Base-by-base conservation (phyloP, 2,113 vertebrate species). In the Talpa occidentalis region DNA sequence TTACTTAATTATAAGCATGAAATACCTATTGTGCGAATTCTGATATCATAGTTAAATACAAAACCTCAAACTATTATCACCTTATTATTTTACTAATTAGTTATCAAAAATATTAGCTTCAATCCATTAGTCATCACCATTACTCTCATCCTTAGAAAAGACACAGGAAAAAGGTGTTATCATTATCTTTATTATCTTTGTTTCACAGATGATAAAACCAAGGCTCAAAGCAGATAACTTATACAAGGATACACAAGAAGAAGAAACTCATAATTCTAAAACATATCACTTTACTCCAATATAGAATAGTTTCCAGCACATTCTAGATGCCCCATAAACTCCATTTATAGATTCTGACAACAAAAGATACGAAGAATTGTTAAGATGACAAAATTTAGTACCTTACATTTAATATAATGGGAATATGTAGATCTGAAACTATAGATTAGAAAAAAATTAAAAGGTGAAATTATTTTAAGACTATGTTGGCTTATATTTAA, bases 1-100 rank as follows among this genome's bases (percentile, higher is more conserved):
- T 88, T 82, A 93, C 16, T 60, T 69, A 69, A 87, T 81, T 79
- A 92, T 93, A 73, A 74, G 79, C 26, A 91, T 82, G 21, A 96
- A 79, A 90, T 79, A 59, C 9, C 22, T 30, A 91, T 47, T 93
- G 44, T 62, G 5, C 69, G 14, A 10, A 72, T 93, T 80, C 35
- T 81, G 30, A 94, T 91, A 85, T 62, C 24, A 90, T 5, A 86
- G 30, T 10, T 67, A 80, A 93, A 73, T 73, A 72, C 1, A 89
- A 86, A 81, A 44, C 4, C 0, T 1, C 17, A 78, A 95, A 49
- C 15, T 56, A 35, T 67, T 60, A 62, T 37, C n/a, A 76, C 47
- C 16, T 30, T 74, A 26, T 88, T 40, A 85, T 69, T 49, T 90
- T 59, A 60, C 59, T 88, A 80, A 40, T 85, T 69, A 73, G 30